Base-by-base conservation (phyloP, 2,113 vertebrate genomes). In the Pelmatolapia mariae region DNA sequence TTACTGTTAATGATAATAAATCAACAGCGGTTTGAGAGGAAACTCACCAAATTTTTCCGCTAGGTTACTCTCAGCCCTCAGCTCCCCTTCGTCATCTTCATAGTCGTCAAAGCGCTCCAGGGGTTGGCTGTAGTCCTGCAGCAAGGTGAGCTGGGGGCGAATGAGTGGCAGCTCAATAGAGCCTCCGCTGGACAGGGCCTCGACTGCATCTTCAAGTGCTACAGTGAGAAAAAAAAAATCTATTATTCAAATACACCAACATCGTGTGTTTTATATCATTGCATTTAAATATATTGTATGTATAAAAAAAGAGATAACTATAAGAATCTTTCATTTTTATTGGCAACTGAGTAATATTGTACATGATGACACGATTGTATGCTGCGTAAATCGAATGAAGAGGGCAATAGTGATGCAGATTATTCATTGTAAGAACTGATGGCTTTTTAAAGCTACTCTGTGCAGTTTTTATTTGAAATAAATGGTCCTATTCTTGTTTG, bases 1-100 rank as follows among this genome's bases (percentile, higher is more conserved):
- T 86, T 85, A 18, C 52, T 81, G 45, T 80, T 85, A 76, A 81
- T 89, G 87, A 80, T 80, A 87, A 90, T 81, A 87, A 91, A 82
- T 10, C 43, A 33, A 81, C 84, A 82, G 78, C 47, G 63, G 80
- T 68, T 56, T 26, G 43, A 12, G 15, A 19, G 10, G 22, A 36
- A 73, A 80, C 91, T 71, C 19, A 99, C 98, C 97, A 1, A 98
- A 99, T 86, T 97, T 98, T 91, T 99, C 97, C 0, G 95, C 90
- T 50, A 99, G 88, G 0, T 96, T 97, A 93, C 97, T 98, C 80
- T 99, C 98, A 1, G 98, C 98, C 5, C 97, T 95, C 5, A 97
- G 96, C 91, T 99, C 98, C 2, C 95, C 93, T 53, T 96, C 96
- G 2, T 96, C 97, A 1, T 97, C 97, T 59, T 98, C 97, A 2